A percentile compares a stretch with the other conserved stretches of the same genome.
These are phyloP conservation scores for Amniataba percoides DNA, from an alignment of 2,797 vertebrate species.

Conservation along the genomic window DNA sequence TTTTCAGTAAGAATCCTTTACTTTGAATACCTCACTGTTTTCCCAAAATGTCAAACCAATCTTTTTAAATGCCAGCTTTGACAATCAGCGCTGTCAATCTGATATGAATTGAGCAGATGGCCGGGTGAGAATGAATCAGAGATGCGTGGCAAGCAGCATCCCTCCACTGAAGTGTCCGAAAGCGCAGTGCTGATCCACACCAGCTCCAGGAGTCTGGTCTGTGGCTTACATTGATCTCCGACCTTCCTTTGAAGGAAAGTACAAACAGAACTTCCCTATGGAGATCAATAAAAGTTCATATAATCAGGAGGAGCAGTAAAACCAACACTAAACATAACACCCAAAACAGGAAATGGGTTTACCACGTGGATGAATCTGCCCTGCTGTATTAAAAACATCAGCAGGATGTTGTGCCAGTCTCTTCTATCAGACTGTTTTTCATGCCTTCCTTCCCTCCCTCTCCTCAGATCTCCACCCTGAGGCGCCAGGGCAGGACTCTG, in stretches of 20 bases:
- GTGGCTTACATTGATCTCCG: constrained; percentile 8
- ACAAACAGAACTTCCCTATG: constrained; percentile 4
- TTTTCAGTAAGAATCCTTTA: too few species aligned
- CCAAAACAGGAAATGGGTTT: background rate
- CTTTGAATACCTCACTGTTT: too few species aligned
- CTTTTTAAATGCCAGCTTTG: constrained; percentile 1
- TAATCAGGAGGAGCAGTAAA: constrained; percentile 15
- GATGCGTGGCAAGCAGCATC: background rate
- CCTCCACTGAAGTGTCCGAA: background rate
- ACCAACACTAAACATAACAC: constrained; percentile 14
- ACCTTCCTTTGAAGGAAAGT: constrained; percentile 27
- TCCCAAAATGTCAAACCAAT: background rate
- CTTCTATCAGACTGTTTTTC: constrained; percentile 43
- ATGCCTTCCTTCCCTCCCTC: constrained; percentile 43
- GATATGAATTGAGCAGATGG: background rate
- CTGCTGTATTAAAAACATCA: constrained; percentile 35
- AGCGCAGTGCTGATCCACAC: background rate
- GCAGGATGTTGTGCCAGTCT: constrained; percentile 34
- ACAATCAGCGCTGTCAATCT: background rate
- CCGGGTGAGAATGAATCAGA: background rate
- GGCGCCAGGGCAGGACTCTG: constrained; percentile 91
- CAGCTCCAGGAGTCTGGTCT: constrained; percentile 3
- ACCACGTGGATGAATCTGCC: background rate
- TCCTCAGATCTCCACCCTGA: constrained; percentile 90
- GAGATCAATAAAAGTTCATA: constrained; percentile 28